phyloP scores from a whole-genome alignment of 2,888 invertebrate genomes.

The Argyra leucocephala region DNA sequence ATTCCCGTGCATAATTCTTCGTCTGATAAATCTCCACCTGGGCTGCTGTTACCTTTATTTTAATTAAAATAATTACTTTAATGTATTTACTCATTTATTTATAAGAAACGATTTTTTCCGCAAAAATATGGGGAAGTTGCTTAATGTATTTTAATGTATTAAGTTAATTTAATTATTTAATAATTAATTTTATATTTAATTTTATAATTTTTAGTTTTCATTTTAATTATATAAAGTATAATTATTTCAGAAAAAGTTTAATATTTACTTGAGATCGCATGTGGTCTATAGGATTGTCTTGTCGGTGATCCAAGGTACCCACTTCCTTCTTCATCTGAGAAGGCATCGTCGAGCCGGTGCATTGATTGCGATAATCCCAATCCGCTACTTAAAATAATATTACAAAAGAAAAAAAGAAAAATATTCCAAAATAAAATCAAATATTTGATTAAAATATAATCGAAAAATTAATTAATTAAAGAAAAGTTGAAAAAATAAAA shows the following conservation, averaged over 20 bases:
- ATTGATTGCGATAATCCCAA: conserved; percentile 45
- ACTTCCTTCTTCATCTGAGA: conserved; percentile 82
- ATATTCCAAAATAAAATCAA: not conserved
- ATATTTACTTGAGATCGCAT: conserved; percentile 49
- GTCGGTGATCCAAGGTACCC: conserved; percentile 45
- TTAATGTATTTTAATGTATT: too few species aligned
- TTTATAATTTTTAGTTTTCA: too few species aligned
- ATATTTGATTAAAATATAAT: conserved; percentile 10
- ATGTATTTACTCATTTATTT: too few species aligned
- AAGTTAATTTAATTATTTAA: too few species aligned
- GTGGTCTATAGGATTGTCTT: conserved; percentile 45
- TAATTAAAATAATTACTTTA: not conserved
- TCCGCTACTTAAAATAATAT: conserved; percentile 35
- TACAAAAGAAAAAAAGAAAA: conserved; percentile 27
- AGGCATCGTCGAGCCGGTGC: conserved; percentile 57
- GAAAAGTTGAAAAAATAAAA: too few species aligned
- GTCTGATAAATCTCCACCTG: conserved; percentile 47
- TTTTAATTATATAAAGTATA: too few species aligned
- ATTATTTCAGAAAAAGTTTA: too few species aligned
- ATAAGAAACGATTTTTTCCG: too few species aligned
- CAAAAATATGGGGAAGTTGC: too few species aligned
- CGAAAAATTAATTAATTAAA: too few species aligned
- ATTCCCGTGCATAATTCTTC: conserved; percentile 44
- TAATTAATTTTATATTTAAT: too few species aligned
- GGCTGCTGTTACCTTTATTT: conserved; percentile 44